A percentile compares a stretch with the other conserved stretches of the same genome.
phyloP scores from a whole-genome alignment of 2,888 invertebrate species.

The Lepidonotus clava region DNA sequence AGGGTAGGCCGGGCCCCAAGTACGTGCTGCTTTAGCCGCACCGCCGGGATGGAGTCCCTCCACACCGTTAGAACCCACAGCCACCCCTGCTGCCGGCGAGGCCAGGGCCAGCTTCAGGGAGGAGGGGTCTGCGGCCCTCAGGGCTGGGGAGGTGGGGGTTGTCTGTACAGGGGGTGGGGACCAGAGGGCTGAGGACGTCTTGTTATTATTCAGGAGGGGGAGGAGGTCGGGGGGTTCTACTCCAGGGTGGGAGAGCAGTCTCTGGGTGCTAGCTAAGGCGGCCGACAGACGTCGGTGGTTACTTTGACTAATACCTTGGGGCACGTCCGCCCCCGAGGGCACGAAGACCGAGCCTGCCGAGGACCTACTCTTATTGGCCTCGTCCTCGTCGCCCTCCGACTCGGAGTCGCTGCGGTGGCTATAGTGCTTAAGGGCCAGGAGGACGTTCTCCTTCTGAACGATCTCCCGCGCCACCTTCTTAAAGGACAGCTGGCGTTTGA shows the following conservation, averaged over 20 bases:
- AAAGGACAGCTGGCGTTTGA: slow-evolving; percentile 68
- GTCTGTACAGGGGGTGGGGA: neutral
- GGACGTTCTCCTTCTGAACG: slow-evolving; percentile 70
- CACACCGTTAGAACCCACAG: neutral
- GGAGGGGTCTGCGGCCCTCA: too few relatives aligned
- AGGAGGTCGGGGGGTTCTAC: neutral
- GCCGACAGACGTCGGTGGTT: neutral
- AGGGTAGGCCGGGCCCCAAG: neutral
- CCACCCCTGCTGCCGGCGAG: too few relatives aligned
- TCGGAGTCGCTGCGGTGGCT: slow-evolving; percentile 66
- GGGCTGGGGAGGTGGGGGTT: neutral
- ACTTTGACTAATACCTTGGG: neutral
- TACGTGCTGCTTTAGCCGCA: neutral
- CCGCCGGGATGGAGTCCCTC: neutral
- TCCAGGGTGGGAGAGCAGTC: neutral
- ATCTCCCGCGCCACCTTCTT: slow-evolving; percentile 73
- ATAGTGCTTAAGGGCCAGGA: slow-evolving; percentile 65
- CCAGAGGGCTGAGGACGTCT: neutral
- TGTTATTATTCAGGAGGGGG: neutral
- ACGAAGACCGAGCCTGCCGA: neutral
- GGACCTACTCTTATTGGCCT: neutral
- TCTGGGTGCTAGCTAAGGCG: neutral
- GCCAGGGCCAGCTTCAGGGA: neutral
- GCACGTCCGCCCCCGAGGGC: neutral
- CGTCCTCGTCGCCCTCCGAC: slow-evolving; percentile 59